Evolutionary conservation across 2,888 invertebrate species (phyloP), one percentile per base, ranked within the genome.

Genomic region (Timema podura): DNA sequence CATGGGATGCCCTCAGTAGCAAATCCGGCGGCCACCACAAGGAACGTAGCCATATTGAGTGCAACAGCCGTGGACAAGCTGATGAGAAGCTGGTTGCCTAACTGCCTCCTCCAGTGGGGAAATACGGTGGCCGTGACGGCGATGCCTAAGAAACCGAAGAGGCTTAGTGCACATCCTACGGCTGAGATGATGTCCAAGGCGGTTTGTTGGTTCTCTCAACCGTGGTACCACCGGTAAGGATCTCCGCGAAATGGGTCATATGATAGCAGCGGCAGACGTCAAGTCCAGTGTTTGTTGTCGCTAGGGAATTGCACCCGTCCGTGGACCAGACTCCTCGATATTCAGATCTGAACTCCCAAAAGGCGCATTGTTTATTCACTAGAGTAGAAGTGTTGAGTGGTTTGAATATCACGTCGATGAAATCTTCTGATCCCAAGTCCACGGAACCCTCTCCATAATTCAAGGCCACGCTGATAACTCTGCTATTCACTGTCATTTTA

Each of bases 271-370:
- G 30, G 30, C 61, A 61, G 61, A 30, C 9, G 9, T 45, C 44
- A 9, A 45, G 9, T 5, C 13, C 57, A 6, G 11, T 45, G 11
- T 3, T 30, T 3, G 8, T 8, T 9, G 8, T 13, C 16, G 11
- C 7, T 45, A 13, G 9, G 11, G 13, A 10, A 10, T 44, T 2
- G 9, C 61, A 61, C 9, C 61, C 61, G 30, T 61, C 9, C 5
- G 2, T 13, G 44, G 61, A 61, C 61, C 61, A 61, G 6, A 8
- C 11, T 30, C 61, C 61, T 61, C 45, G 30, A 45, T 61, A 61
- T 7, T 51, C 66, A 8, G 70, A 70, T 10, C 65, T 59, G 75
- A 85, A 87, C 75, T 87, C 84, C 88, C 88, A 88, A 76, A 83
- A 87, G 5, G 84, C 84, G 76, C 88, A 88, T 46, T 13, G 73